Conservation (phyloP, 2,113 vertebrate species). For the Phodopus roborovskii region DNA sequence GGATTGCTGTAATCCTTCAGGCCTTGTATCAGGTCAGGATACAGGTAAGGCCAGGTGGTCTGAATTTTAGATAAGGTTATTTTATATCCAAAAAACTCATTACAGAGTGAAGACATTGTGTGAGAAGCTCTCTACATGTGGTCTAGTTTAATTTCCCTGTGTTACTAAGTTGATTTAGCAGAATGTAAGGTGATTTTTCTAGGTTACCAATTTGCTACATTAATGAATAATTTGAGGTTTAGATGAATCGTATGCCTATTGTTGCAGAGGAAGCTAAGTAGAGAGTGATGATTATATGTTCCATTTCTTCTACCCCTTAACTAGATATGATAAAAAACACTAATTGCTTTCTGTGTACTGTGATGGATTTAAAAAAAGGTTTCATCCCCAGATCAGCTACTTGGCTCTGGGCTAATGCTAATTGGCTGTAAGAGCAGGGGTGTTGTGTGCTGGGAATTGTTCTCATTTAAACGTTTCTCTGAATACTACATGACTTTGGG, state of each 20-base stretch:
- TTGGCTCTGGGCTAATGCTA: slow-evolving; percentile 71
- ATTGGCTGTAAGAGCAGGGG: slow-evolving; percentile 46
- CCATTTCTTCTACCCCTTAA: slow-evolving; percentile 55
- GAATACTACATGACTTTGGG: slow-evolving; percentile 37
- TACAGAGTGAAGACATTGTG: slow-evolving; percentile 22
- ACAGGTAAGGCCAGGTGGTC: background rate
- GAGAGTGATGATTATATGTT: slow-evolving; percentile 40
- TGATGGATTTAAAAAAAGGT: background rate
- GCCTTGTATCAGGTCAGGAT: background rate
- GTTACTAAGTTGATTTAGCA: slow-evolving; percentile 32
- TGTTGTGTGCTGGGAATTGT: slow-evolving; percentile 54
- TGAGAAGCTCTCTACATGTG: slow-evolving; percentile 25
- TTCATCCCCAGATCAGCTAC: slow-evolving; percentile 58
- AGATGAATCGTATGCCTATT: slow-evolving; percentile 35
- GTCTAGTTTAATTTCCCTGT: slow-evolving; percentile 33
- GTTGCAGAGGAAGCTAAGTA: slow-evolving; percentile 28
- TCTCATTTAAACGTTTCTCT: slow-evolving; percentile 56
- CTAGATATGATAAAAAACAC: slow-evolving; percentile 11
- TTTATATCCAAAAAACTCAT: slow-evolving; percentile 54
- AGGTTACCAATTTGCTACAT: slow-evolving; percentile 46
- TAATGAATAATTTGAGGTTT: slow-evolving; percentile 52
- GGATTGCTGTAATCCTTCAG: background rate
- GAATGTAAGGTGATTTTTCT: slow-evolving; percentile 40
- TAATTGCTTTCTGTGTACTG: slow-evolving; percentile 58
- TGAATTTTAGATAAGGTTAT: slow-evolving; percentile 11